Evolutionary conservation across 2,888 invertebrate genomes (phyloP).

Genomic region (Cryptus viduatorius): DNA sequence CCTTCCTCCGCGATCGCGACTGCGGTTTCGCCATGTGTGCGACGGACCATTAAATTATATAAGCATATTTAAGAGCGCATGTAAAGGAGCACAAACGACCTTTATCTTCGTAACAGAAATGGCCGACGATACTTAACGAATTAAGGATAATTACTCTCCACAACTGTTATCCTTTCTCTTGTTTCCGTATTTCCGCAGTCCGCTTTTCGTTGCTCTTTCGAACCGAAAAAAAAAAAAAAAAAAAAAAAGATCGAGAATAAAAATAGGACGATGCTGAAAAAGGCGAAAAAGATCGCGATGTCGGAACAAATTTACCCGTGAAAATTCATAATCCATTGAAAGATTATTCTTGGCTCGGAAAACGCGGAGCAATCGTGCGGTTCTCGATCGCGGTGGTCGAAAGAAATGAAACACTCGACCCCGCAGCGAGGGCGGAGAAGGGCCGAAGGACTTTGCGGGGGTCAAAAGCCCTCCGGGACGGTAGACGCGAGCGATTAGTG

Average conservation of each 20-base stretch:
- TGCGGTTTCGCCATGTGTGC: slow-evolving; percentile 25
- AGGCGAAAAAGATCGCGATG: no score
- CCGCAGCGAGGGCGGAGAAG: background rate
- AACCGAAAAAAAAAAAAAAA: no score
- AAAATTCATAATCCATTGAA: no score
- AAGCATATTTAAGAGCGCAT: slow-evolving; percentile 17
- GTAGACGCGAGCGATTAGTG: slow-evolving; percentile 36
- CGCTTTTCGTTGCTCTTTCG: background rate
- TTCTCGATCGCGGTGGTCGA: background rate
- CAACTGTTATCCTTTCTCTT: background rate
- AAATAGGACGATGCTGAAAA: no score
- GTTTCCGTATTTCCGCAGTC: background rate
- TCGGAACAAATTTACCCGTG: no score
- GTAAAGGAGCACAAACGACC: background rate
- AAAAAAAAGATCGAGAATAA: no score
- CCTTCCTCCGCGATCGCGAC: background rate
- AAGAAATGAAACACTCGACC: background rate
- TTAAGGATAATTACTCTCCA: slow-evolving; percentile 1
- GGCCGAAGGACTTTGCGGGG: background rate
- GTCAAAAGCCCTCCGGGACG: slow-evolving; percentile 18
- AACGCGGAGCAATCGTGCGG: no score
- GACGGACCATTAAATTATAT: slow-evolving; percentile 38
- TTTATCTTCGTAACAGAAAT: background rate
- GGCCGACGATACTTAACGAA: background rate
- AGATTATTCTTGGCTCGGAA: no score